Conservation (phyloP, 2,113 vertebrate genomes). For the Elgaria multicarinata region DNA sequence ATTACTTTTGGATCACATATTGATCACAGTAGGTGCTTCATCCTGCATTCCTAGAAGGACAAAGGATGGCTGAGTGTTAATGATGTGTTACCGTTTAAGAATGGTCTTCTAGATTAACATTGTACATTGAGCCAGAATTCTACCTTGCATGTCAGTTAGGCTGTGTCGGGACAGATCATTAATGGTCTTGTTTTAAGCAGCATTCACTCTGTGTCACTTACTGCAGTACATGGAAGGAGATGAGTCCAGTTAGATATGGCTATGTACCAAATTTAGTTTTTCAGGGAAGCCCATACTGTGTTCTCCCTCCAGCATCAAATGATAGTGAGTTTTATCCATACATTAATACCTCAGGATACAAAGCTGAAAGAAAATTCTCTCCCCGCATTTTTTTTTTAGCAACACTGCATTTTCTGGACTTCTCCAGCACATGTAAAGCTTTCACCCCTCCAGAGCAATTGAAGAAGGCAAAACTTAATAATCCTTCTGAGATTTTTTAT, state of each 20-base stretch:
- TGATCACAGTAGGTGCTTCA: conserved; percentile 8
- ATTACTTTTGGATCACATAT: neutral
- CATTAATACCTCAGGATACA: neutral
- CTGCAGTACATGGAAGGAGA: neutral
- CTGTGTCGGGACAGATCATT: neutral
- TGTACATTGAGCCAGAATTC: neutral
- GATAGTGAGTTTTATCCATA: neutral
- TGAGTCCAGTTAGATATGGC: neutral
- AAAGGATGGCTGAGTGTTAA: neutral
- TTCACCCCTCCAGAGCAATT: neutral
- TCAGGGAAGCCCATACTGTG: neutral
- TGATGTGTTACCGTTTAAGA: neutral
- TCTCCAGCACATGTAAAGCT: no score
- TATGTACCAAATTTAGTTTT: neutral
- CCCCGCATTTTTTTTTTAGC: no score
- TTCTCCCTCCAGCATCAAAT: neutral
- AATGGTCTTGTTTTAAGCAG: neutral
- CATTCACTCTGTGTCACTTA: neutral
- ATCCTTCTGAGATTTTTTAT: neutral
- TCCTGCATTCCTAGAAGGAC: neutral
- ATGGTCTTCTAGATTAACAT: no score
- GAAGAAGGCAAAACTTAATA: neutral
- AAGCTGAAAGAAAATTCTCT: neutral
- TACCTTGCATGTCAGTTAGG: neutral
- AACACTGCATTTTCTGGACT: neutral